Conservation (phyloP, 1,140 invertebrate genomes). For the Hylyphantes graminicola region DNA sequence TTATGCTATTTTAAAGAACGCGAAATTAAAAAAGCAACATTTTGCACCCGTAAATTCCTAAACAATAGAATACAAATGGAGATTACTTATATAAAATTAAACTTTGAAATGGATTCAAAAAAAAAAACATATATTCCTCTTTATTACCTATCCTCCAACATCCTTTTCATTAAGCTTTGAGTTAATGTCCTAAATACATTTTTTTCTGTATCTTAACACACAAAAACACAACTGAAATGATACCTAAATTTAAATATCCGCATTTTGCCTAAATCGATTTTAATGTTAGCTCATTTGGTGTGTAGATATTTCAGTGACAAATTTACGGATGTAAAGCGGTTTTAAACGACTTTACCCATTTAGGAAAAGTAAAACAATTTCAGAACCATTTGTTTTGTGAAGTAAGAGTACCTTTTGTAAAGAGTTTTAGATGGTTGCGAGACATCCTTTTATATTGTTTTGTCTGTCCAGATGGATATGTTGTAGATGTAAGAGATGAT, state of each 20-base stretch:
- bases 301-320: not conserved
- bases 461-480: no score
- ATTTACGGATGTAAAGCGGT: slow-evolving; percentile 29
- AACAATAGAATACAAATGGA: no score
- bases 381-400: not conserved
- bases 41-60: no score
- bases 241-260: not conserved
- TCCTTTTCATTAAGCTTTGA: not conserved
- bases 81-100: no score
- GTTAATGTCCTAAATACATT: not conserved
- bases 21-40: no score
- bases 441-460: no score
- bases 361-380: slow-evolving; percentile 25
- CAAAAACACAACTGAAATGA: not conserved
- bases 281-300: slow-evolving; percentile 19
- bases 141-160: not conserved
- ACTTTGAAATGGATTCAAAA: no score
- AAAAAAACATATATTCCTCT: no score
- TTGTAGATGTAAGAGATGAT: no score
- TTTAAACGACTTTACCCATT: slow-evolving; percentile 23
- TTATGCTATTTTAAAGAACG: no score
- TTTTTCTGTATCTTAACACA: not conserved
- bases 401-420: no score
- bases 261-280: slow-evolving; percentile 17
- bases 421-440: no score